phyloP scores from a whole-genome alignment of 1,140 invertebrate genomes.

The Parapsyche elsis region DNA sequence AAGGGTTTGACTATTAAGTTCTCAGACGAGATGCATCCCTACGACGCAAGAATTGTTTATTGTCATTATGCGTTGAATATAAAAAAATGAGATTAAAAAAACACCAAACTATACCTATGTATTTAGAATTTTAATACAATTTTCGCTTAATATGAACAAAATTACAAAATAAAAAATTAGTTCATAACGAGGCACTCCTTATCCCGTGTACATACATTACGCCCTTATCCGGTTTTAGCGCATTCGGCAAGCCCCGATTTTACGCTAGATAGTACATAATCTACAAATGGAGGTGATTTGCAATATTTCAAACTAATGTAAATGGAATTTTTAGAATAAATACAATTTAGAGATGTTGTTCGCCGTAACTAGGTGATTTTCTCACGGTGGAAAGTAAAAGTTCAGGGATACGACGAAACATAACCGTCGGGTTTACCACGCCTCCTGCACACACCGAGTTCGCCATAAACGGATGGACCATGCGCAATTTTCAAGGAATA shows the following conservation, averaged over 20 bases:
- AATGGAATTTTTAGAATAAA: too few species aligned
- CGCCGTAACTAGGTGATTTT: conserved; percentile 20
- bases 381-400: conserved; percentile 41
- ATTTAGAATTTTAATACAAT: too few species aligned
- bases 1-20: not conserved
- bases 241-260: not conserved
- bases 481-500: conserved; percentile 26
- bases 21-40: too few species aligned
- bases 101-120: not conserved
- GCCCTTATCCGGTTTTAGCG: not conserved
- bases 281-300: not conserved
- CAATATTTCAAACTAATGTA: not conserved
- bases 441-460: not conserved
- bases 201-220: not conserved
- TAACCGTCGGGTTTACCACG: conserved; percentile 26
- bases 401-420: conserved; percentile 27
- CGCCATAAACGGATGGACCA: conserved; percentile 13
- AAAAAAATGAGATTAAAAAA: not conserved
- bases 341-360: not conserved
- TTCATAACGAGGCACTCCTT: not conserved
- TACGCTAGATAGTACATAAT: not conserved
- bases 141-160: too few species aligned
- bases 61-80: not conserved
- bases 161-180: not conserved
- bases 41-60: too few species aligned